Evolutionary conservation across 2,797 vertebrate genomes (phyloP).

Genomic region (Spinibarbus caldwelli): DNA sequence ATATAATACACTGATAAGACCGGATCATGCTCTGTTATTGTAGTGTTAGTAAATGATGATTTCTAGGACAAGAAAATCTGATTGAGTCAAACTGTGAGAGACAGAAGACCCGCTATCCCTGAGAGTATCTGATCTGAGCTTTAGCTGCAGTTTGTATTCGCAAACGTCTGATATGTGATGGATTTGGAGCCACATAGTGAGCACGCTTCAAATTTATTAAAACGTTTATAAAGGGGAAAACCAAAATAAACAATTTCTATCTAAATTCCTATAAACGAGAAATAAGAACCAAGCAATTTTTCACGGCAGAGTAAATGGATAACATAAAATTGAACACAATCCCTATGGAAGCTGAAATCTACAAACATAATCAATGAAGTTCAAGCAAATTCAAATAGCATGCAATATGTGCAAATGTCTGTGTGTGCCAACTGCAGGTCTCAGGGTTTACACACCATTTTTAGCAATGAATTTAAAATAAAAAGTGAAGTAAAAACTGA

Average conservation of each 20-base stretch:
- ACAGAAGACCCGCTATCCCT: background rate
- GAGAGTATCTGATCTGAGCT: too few species aligned
- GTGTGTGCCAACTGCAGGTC: background rate
- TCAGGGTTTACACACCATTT: background rate
- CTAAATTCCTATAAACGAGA: background rate
- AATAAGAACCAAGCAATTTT: background rate
- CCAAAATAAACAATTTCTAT: background rate
- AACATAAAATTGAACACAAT: background rate
- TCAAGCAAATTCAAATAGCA: background rate
- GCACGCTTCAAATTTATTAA: background rate
- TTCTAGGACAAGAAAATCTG: constrained; percentile 2
- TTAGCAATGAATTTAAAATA: background rate
- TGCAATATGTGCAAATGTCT: background rate
- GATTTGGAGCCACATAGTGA: background rate
- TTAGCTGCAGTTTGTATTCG: too few species aligned
- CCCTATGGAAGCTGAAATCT: background rate
- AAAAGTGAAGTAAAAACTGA: background rate
- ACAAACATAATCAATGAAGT: background rate
- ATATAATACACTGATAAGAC: background rate
- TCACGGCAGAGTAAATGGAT: background rate
- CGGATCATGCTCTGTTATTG: background rate
- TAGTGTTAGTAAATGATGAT: constrained; percentile 14
- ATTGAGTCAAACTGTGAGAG: background rate
- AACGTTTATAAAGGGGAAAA: background rate
- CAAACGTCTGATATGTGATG: background rate